Conservation (phyloP, 2,797 vertebrate species). For the Nyctibius grandis region DNA sequence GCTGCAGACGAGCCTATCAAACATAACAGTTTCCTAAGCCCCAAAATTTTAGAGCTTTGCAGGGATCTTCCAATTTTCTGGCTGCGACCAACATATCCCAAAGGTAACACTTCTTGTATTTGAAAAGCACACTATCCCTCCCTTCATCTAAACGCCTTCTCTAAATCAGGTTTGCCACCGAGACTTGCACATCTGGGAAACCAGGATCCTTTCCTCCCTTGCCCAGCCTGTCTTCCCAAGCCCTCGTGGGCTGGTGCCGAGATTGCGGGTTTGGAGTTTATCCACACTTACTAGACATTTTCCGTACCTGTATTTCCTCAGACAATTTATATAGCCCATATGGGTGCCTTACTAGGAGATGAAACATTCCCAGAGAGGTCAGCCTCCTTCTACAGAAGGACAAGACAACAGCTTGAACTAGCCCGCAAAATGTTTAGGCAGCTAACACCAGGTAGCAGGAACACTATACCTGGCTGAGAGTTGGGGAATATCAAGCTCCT, state of each 20-base stretch:
- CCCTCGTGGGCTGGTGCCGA: not conserved
- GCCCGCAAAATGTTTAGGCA: not conserved
- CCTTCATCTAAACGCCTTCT: not conserved
- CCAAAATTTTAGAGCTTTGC: slow-evolving; percentile 87
- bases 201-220: not conserved
- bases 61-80: slow-evolving; percentile 87
- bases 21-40: slow-evolving; percentile 85
- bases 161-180: not conserved
- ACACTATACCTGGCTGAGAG: not conserved
- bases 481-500: not conserved
- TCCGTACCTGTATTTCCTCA: not conserved
- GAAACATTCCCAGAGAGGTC: not conserved
- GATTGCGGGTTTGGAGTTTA: not conserved
- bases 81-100: slow-evolving; percentile 83
- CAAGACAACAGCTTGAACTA: not conserved
- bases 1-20: slow-evolving; percentile 84
- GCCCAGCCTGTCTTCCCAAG: not conserved
- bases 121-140: not conserved
- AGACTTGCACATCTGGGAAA: not conserved
- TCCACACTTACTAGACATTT: not conserved
- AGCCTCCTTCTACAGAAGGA: not conserved
- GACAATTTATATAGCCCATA: not conserved
- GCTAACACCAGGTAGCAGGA: not conserved
- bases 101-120: slow-evolving; percentile 76
- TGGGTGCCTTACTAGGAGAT: not conserved